Evolutionary conservation across 2,113 vertebrate genomes (phyloP).

Genomic region (Coryphaenoides rupestris): DNA sequence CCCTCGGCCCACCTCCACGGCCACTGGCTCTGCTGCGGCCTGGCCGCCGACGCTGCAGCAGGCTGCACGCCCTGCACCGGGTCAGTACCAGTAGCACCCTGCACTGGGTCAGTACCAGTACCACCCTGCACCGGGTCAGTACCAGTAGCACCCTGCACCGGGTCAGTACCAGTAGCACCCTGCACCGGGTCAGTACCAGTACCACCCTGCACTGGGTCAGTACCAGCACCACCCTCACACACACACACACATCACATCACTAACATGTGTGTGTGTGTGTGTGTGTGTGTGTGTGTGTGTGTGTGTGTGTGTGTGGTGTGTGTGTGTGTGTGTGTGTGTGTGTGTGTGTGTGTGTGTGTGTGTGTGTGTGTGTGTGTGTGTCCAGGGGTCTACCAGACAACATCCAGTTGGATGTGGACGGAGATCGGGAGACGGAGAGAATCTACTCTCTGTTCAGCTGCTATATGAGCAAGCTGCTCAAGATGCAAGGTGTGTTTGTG

Average conservation of each 20-base stretch:
- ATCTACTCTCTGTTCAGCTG: slow-evolving; percentile 93
- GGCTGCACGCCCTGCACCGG: slow-evolving; percentile 94
- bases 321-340: no score
- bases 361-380: slow-evolving; percentile 17
- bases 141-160: background rate
- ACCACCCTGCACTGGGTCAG: no score
- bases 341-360: no score
- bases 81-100: slow-evolving; percentile 68
- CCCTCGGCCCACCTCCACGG: slow-evolving; percentile 96
- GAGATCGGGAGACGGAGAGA: slow-evolving; percentile 93
- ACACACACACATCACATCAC: no score
- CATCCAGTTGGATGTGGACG: slow-evolving; percentile 96
- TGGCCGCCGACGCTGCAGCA: slow-evolving; percentile 79
- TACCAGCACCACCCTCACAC: no score
- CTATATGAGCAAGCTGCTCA: slow-evolving; percentile 90
- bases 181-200: no score
- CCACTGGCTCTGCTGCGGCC: slow-evolving; percentile 96
- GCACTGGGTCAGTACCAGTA: background rate
- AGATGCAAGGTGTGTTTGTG: slow-evolving; percentile 87
- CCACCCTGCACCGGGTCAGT: background rate
- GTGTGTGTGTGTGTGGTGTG: background rate
- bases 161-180: no score
- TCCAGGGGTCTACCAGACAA: slow-evolving; percentile 90
- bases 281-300: slow-evolving; percentile 1
- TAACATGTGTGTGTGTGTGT: slow-evolving; percentile 6